Evolutionary conservation across 2,888 invertebrate species (phyloP).

Genomic region (Punctoribates punctum): DNA sequence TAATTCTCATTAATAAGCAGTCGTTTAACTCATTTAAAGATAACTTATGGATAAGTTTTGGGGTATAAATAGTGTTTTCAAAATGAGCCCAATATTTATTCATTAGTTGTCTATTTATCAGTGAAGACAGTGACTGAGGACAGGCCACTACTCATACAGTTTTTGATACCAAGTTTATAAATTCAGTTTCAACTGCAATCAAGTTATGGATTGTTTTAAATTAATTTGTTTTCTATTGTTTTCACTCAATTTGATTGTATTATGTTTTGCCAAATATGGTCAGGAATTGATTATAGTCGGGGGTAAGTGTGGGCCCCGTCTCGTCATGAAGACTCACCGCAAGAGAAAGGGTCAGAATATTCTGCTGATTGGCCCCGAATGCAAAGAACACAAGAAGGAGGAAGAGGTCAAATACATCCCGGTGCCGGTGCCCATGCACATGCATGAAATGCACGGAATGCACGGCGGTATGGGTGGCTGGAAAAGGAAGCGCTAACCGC

Average conservation of each 20-base stretch:
- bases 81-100: background rate
- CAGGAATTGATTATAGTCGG: conserved; percentile 22
- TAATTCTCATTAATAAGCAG: conserved; percentile 10
- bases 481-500: background rate
- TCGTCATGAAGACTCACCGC: conserved; percentile 8
- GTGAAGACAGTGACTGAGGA: too few relatives aligned
- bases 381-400: conserved; percentile 5
- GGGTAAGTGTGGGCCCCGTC: conserved; percentile 17
- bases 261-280: background rate
- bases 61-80: background rate
- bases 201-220: background rate
- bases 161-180: background rate
- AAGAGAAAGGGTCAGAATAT: background rate
- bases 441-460: background rate
- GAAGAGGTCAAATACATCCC: conserved; percentile 9
- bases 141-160: background rate
- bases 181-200: background rate
- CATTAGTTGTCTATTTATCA: too few relatives aligned
- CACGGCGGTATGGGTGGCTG: conserved; percentile 14
- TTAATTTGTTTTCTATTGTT: background rate
- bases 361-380: background rate
- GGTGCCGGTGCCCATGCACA: background rate
- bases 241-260: background rate
- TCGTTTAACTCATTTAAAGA: background rate
- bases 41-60: background rate